Conservation (phyloP, 2,888 invertebrate genomes). For the Amblyjoppa fuscipennis region DNA sequence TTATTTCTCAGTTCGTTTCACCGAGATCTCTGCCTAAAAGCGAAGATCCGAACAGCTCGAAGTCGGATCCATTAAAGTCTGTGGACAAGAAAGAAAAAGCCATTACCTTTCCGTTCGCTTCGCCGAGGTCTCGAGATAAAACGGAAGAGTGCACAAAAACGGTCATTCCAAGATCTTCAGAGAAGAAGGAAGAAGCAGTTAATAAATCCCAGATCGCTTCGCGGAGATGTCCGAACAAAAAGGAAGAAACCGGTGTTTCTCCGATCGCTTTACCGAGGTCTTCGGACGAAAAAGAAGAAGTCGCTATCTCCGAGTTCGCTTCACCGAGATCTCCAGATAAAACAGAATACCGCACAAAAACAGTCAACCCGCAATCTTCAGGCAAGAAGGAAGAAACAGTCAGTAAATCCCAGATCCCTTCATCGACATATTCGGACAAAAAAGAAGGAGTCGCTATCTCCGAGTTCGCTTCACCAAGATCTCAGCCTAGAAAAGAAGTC, state of each 20-base stretch:
- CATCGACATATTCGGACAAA: not conserved
- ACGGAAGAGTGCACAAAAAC: too few species aligned
- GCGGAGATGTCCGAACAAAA: not conserved
- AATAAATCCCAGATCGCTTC: too few species aligned
- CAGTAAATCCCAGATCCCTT: not conserved
- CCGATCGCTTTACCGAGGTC: not conserved
- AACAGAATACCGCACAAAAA: not conserved
- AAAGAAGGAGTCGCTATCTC: not conserved
- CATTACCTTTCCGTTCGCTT: not conserved
- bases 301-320: not conserved
- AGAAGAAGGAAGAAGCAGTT: too few species aligned
- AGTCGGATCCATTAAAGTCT: slow-evolving; percentile 21
- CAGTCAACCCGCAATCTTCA: not conserved
- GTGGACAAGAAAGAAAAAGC: not conserved
- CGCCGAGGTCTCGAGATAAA: too few species aligned
- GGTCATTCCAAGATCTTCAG: too few species aligned
- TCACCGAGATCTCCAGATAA: not conserved
- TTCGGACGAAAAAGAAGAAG: slow-evolving; percentile 11
- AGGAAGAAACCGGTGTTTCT: not conserved
- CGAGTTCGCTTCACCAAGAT: not conserved
- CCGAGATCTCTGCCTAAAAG: not conserved
- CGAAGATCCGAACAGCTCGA: not conserved
- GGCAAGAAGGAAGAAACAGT: not conserved
- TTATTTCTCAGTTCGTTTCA: not conserved
- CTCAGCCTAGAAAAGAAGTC: not conserved